These are phyloP conservation scores for Elgaria multicarinata DNA, from an alignment of 2,113 vertebrate genomes.

Conservation along the genomic window DNA sequence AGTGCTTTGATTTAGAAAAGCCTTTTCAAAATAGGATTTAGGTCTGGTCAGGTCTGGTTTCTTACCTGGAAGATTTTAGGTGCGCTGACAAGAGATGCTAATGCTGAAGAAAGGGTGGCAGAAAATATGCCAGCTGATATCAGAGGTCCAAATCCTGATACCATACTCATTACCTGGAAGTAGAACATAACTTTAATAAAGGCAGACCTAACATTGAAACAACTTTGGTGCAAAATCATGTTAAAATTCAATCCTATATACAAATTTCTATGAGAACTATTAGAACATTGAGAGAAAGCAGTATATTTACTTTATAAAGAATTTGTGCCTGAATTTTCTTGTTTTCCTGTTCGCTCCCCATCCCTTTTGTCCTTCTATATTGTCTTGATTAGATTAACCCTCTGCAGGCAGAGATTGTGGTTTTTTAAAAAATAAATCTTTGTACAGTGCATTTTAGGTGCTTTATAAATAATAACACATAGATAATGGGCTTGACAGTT, in stretches of 20 bases:
- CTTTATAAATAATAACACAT: background rate
- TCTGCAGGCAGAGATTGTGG: background rate
- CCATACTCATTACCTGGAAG: constrained; percentile 92
- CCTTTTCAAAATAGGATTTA: background rate
- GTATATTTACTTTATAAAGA: background rate
- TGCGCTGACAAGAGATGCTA: constrained; percentile 97
- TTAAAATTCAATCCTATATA: background rate
- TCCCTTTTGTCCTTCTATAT: background rate
- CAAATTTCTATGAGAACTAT: background rate
- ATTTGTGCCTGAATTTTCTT: background rate
- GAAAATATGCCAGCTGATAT: constrained; percentile 98
- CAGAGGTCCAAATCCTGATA: constrained; percentile 94
- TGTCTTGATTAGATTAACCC: background rate
- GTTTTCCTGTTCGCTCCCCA: background rate
- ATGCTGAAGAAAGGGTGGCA: constrained; percentile 95
- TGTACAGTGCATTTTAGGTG: background rate
- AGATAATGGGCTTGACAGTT: background rate
- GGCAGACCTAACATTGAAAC: background rate
- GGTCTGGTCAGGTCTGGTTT: background rate
- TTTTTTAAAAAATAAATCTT: background rate
- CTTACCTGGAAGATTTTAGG: constrained; percentile 98
- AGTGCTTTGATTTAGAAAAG: rapidly evolving
- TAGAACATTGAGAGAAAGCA: background rate
- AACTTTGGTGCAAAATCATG: background rate
- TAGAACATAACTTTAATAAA: background rate